Evolutionary conservation across 1,140 invertebrate species (phyloP).

Genomic region (Vanessa atalanta): DNA sequence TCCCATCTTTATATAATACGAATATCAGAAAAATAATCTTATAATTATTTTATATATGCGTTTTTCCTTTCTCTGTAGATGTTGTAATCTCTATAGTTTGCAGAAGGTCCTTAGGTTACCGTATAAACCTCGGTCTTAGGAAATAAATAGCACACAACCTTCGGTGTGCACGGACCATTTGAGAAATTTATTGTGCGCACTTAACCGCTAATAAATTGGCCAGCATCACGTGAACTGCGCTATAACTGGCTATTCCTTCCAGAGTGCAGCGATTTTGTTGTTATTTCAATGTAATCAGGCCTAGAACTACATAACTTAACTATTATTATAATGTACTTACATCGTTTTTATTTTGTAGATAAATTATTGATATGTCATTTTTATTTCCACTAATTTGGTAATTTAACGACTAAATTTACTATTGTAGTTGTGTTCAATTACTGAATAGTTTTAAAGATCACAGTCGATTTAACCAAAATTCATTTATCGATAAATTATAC

Average conservation of each 20-base stretch:
- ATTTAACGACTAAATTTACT: too few relatives aligned
- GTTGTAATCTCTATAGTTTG: slow-evolving; percentile 47
- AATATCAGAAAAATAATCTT: neutral
- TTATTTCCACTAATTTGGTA: too few relatives aligned
- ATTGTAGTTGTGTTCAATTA: too few relatives aligned
- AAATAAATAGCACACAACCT: slow-evolving; percentile 73
- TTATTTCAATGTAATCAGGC: slow-evolving; percentile 31
- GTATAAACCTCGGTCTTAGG: slow-evolving; percentile 68
- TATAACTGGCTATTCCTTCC: slow-evolving; percentile 50
- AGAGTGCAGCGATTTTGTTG: slow-evolving; percentile 32
- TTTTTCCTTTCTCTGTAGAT: slow-evolving; percentile 3
- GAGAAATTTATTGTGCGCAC: slow-evolving; percentile 77
- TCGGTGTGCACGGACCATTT: slow-evolving; percentile 72
- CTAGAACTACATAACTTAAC: too few relatives aligned
- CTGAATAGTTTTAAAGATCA: too few relatives aligned
- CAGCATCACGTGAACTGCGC: slow-evolving; percentile 59
- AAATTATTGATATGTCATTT: too few relatives aligned
- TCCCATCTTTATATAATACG: neutral
- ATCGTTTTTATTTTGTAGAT: too few relatives aligned
- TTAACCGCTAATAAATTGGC: slow-evolving; percentile 79
- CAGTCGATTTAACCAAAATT: too few relatives aligned
- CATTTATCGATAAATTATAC: too few relatives aligned
- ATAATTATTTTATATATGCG: neutral
- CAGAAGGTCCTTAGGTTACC: slow-evolving; percentile 49
- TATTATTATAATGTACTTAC: too few relatives aligned